Evolutionary conservation across 2,888 invertebrate species (phyloP), one percentile per base, ranked within the genome.

Genomic region (Polydrusus cervinus): DNA sequence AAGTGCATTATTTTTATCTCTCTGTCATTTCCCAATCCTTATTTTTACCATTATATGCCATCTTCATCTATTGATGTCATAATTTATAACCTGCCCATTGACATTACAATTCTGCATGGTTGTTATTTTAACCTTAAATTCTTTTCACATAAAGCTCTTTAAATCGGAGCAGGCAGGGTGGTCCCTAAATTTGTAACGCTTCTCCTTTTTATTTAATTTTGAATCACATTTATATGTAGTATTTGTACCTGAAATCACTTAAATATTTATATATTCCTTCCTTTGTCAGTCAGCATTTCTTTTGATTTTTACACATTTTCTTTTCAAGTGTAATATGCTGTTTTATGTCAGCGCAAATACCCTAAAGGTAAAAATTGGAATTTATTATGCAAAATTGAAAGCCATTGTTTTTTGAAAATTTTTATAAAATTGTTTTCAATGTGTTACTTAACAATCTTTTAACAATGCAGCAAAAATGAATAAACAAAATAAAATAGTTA

Each of bases 231-330:
- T 66, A 65, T 65, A 34, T 66, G 66, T 11, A 34, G 38, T 53
- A 49, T 66, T 38, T 53, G 51, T 66, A 66, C 66, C 66, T 66
- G 66, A 18, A 18, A n/a, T 38, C 13, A n/a, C 70, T 71, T 71
- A 51, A 71, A 71, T 71, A 71, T 71, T 71, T 62, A 71, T 71
- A 34, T 71, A 62, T 71, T 71, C 70, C n/a, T 71, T 71, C 70
- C n/a, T 30, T 53, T 34, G 10, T 34, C 34, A 34, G n/a, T 53
- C 25, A 25, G n/a, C 25, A 25, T 71, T 71, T 40, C 47, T 25
- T 25, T 53, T 53, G 53, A 53, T 53, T 53, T n/a, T 30, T 53
- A 53, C 53, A 51, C 25, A 25, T 18, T 25, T 51, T 16, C n/a
- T 47, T n/a, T 47, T 9, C 14, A 7, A 16, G 16, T 5, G 14